A percentile compares a stretch with the other conserved stretches of the same genome.
phyloP scores from a whole-genome alignment of 1,140 invertebrate genomes.

The Thalassaphorura encarpata region DNA sequence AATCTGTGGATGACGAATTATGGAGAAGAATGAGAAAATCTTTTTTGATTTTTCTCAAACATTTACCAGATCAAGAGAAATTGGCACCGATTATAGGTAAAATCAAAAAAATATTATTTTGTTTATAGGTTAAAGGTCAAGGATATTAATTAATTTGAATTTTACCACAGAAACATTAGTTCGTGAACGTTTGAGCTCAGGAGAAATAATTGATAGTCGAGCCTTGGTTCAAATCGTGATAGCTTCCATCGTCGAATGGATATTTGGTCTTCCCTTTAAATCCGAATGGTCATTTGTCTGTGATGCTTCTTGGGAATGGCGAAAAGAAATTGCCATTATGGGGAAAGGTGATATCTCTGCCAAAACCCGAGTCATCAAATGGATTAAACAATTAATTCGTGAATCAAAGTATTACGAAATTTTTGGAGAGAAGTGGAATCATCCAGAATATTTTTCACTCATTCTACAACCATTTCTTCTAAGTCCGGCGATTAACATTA shows the following conservation, averaged over 20 bases:
- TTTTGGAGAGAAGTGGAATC: conserved; percentile 4
- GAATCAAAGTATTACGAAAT: neutral
- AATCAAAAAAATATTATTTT: no score
- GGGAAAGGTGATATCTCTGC: neutral
- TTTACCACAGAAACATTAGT: neutral
- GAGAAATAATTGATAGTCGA: neutral
- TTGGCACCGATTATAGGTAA: neutral
- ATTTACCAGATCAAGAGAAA: conserved; percentile 1
- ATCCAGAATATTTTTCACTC: conserved; percentile 9
- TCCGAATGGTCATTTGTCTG: neutral
- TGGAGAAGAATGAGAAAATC: conserved; percentile 3
- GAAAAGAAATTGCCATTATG: neutral
- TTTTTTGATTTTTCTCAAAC: neutral
- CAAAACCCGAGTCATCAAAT: neutral
- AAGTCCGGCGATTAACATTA: conserved; percentile 1
- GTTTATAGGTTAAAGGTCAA: no score
- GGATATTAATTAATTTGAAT: neutral
- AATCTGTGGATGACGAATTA: conserved; percentile 1
- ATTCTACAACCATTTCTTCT: conserved; percentile 8
- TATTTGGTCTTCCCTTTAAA: neutral
- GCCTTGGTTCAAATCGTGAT: neutral
- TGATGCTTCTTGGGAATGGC: neutral
- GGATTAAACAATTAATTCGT: conserved; percentile 2
- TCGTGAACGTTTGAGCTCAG: neutral
- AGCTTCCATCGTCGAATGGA: neutral